Evolutionary conservation across 2,888 invertebrate genomes (phyloP).

Genomic region (Coleophora deauratella): DNA sequence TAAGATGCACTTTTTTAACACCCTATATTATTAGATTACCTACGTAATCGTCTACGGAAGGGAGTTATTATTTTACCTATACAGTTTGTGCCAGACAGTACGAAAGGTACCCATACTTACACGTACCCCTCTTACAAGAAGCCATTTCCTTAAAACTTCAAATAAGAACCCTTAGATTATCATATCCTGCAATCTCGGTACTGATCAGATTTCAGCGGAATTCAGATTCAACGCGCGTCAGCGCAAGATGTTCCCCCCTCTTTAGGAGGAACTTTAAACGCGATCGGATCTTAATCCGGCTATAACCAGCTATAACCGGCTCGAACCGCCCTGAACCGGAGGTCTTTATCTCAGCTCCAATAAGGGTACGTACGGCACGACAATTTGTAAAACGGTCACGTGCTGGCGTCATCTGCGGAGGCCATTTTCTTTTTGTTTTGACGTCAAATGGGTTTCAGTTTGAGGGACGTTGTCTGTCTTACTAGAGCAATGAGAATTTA

Average conservation of each 20-base stretch:
- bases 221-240: constrained; percentile 1
- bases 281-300: constrained; percentile 49
- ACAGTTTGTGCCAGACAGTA: too few relatives aligned
- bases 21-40: too few relatives aligned
- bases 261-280: constrained; percentile 27
- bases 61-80: too few relatives aligned
- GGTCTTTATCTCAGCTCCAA: constrained; percentile 32
- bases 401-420: constrained; percentile 45
- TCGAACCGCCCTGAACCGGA: constrained; percentile 12
- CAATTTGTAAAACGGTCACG: constrained; percentile 40
- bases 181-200: too few relatives aligned
- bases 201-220: too few relatives aligned
- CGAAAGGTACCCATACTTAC: too few relatives aligned
- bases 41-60: too few relatives aligned
- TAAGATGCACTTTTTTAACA: too few relatives aligned
- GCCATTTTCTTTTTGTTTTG: constrained; percentile 35
- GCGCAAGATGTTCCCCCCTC: constrained; percentile 1
- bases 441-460: constrained; percentile 8
- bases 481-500: too few relatives aligned
- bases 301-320: constrained; percentile 24
- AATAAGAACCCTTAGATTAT: constrained; percentile 7
- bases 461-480: not conserved
- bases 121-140: too few relatives aligned
- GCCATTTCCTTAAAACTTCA: too few relatives aligned
- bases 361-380: constrained; percentile 12